Conservation (phyloP, 2,113 vertebrate species). For the Mionectes macconnelli region DNA sequence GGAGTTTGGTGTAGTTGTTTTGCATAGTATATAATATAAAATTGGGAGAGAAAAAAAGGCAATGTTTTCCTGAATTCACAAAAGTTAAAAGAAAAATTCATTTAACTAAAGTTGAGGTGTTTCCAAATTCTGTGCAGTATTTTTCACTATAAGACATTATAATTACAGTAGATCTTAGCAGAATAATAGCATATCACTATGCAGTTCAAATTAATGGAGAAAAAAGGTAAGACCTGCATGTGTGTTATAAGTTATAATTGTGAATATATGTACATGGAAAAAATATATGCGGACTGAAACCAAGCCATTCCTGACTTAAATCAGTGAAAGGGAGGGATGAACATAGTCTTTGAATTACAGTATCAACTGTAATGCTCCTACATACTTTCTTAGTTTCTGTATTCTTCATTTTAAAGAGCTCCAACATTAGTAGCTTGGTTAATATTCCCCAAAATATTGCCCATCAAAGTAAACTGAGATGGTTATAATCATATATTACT, state of each 20-base stretch:
- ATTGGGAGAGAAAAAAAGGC: background rate
- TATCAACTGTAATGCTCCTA: background rate
- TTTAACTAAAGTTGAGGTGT: background rate
- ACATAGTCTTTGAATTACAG: background rate
- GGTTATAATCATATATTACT: background rate
- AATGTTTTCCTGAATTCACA: background rate
- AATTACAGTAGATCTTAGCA: background rate
- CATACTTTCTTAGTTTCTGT: background rate
- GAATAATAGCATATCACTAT: background rate
- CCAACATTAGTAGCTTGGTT: background rate
- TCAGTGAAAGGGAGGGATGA: background rate
- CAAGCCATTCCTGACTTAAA: background rate
- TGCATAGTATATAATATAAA: background rate
- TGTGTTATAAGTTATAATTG: background rate
- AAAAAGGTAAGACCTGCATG: background rate
- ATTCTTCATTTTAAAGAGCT: background rate
- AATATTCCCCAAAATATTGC: background rate
- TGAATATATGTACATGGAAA: background rate
- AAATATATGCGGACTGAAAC: background rate
- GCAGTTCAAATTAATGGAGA: background rate
- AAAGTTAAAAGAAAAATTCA: background rate
- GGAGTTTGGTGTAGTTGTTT: background rate
- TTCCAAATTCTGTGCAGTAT: background rate
- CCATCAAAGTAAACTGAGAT: background rate
- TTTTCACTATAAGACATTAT: background rate